Percentiles rank a stretch among this genome's conserved stretches.
Evolutionary conservation across 2,888 invertebrate species (phyloP).

Genomic region (Drosophila percnosoma): DNA sequence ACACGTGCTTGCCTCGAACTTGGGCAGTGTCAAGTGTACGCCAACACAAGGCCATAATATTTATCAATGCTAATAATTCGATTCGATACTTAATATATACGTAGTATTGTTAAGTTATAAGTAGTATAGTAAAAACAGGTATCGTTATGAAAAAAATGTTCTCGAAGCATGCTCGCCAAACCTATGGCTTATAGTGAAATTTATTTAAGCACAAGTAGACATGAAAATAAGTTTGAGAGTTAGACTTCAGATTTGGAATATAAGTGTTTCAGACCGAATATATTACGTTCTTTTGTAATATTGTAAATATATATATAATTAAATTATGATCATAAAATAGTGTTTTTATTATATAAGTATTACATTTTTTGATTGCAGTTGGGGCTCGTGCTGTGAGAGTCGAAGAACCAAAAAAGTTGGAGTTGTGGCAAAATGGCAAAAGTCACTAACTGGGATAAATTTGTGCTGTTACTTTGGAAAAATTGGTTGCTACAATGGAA

Average conservation of each 20-base stretch:
- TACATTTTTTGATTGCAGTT: slow-evolving; percentile 1
- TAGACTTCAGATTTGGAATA: background rate
- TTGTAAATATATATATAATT: too few species aligned
- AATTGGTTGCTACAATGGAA: slow-evolving; percentile 92
- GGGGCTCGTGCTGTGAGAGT: background rate
- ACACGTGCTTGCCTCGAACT: background rate
- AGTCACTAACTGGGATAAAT: slow-evolving; percentile 86
- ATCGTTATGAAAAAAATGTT: background rate
- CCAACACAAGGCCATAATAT: background rate
- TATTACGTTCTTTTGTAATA: background rate
- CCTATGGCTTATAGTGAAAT: background rate
- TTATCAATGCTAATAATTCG: background rate
- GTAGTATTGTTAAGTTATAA: too few species aligned
- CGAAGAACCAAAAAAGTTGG: background rate
- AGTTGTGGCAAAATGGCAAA: slow-evolving; percentile 60
- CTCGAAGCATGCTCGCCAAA: background rate
- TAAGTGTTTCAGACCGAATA: background rate
- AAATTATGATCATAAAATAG: background rate
- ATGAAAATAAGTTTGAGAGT: background rate
- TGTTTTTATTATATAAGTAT: background rate
- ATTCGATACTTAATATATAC: background rate
- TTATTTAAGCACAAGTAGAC: background rate
- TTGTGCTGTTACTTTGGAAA: slow-evolving; percentile 92
- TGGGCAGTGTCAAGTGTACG: background rate
- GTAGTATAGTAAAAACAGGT: background rate